Evolutionary conservation across 2,888 invertebrate genomes (phyloP).

Genomic region (Ferdinandea cuprea): DNA sequence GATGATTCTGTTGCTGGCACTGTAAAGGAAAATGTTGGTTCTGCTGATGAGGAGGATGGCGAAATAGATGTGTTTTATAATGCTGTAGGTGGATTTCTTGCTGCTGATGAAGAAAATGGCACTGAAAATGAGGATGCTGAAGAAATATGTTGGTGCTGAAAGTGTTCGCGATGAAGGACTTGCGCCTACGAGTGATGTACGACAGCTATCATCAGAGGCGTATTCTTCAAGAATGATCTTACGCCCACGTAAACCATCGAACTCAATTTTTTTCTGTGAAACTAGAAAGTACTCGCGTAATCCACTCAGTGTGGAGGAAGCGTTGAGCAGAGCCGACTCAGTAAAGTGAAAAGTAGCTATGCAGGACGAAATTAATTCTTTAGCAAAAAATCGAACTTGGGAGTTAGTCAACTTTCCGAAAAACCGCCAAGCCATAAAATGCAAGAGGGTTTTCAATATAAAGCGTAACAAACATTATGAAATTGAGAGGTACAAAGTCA

Average conservation of each 20-base stretch:
- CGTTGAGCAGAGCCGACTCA: constrained; percentile 7
- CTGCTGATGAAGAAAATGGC: not conserved
- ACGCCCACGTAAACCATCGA: not conserved
- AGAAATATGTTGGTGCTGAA: not conserved
- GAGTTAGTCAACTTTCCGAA: constrained; percentile 1
- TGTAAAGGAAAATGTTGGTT: not conserved
- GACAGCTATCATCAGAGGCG: not conserved
- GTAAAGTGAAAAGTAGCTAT: constrained; percentile 23
- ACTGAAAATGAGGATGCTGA: constrained; percentile 1
- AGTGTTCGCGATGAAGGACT: not conserved
- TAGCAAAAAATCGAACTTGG: constrained; percentile 31
- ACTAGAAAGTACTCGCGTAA: not conserved
- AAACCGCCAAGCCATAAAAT: constrained; percentile 19
- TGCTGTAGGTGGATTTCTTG: not conserved
- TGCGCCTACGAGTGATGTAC: not conserved
- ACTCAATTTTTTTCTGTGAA: not conserved
- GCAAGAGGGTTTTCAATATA: constrained; percentile 49
- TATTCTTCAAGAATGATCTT: not conserved
- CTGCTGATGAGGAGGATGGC: not conserved
- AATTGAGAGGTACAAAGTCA: constrained; percentile 11
- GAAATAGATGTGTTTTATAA: not conserved
- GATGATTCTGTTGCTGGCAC: not conserved
- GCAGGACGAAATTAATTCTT: constrained; percentile 9
- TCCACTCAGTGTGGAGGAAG: constrained; percentile 16
- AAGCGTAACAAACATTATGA: constrained; percentile 31